Conservation (phyloP, 2,113 vertebrate species). For the Datnioides undecimradiatus region DNA sequence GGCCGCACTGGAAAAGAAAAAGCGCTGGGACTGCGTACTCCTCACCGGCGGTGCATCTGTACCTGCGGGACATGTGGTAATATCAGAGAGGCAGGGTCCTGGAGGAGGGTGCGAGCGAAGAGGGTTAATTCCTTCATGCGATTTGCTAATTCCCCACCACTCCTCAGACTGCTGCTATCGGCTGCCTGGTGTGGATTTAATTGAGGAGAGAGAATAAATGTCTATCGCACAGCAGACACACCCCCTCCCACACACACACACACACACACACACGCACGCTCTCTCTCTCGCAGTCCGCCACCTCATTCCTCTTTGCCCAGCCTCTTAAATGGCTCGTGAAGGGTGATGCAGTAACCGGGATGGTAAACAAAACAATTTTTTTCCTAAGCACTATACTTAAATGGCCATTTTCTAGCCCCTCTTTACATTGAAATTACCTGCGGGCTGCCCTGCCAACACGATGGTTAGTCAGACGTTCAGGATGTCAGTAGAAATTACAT, state of each 20-base stretch:
- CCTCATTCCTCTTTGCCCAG: slow-evolving; percentile 47
- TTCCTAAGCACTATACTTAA: slow-evolving; percentile 67
- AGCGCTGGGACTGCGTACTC: slow-evolving; percentile 23
- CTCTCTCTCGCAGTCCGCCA: background rate
- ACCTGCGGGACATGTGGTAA: slow-evolving; percentile 25
- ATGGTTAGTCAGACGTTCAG: slow-evolving; percentile 31
- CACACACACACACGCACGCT: slow-evolving; percentile 5
- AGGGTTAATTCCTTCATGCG: slow-evolving; percentile 55
- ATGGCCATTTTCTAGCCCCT: slow-evolving; percentile 59
- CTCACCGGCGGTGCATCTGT: background rate
- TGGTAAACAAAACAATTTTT: slow-evolving; percentile 73
- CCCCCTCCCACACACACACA: background rate
- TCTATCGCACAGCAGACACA: slow-evolving; percentile 31
- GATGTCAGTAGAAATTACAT: slow-evolving; percentile 49
- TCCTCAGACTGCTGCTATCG: slow-evolving; percentile 49
- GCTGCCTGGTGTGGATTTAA: slow-evolving; percentile 69
- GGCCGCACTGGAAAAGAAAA: slow-evolving; percentile 24
- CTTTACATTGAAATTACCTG: slow-evolving; percentile 49
- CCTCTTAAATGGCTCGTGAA: slow-evolving; percentile 68
- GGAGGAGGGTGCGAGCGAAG: slow-evolving; percentile 31
- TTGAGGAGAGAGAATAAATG: slow-evolving; percentile 69
- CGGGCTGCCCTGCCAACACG: slow-evolving; percentile 11
- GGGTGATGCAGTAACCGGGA: slow-evolving; percentile 55
- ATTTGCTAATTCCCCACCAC: slow-evolving; percentile 51
- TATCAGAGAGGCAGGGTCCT: slow-evolving; percentile 40